Conservation (phyloP, 2,113 vertebrate genomes). For the Microtus ochrogaster region DNA sequence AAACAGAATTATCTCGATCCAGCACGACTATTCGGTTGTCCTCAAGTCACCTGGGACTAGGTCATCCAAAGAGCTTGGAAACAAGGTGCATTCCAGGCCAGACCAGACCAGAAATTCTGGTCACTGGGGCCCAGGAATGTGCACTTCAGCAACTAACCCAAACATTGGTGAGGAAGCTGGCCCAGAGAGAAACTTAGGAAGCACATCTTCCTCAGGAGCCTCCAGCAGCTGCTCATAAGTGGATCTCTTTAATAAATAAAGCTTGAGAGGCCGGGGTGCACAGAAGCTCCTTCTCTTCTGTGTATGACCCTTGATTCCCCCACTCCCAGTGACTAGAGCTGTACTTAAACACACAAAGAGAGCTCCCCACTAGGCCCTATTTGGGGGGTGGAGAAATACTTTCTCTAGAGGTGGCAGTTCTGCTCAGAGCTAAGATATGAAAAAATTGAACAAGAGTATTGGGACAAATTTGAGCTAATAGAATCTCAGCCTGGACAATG, state of each 20-base stretch:
- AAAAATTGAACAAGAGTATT: not conserved
- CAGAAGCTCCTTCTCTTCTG: not conserved
- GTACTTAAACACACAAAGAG: not conserved
- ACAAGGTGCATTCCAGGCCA: not conserved
- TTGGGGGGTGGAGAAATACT: not conserved
- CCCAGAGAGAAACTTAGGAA: not conserved
- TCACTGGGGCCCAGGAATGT: not conserved
- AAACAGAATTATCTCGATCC: not conserved
- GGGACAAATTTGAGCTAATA: not conserved
- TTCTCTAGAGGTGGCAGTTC: not conserved
- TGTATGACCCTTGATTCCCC: not conserved
- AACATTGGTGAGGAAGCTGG: not conserved
- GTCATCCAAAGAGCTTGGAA: not conserved
- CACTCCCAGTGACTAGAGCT: not conserved
- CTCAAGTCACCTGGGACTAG: not conserved
- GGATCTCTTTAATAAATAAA: not conserved
- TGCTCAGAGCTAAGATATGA: not conserved
- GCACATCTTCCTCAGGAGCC: not conserved
- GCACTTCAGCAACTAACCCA: not conserved
- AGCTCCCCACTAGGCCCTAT: not conserved
- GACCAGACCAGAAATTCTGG: not conserved
- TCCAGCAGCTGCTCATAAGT: not conserved
- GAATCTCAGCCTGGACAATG: not conserved
- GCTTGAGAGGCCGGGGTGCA: rapidly evolving
- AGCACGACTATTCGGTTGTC: not conserved